Evolutionary conservation across 2,888 invertebrate species (phyloP), one percentile per base, ranked within the genome.

Genomic region (Physocephala rufipes): DNA sequence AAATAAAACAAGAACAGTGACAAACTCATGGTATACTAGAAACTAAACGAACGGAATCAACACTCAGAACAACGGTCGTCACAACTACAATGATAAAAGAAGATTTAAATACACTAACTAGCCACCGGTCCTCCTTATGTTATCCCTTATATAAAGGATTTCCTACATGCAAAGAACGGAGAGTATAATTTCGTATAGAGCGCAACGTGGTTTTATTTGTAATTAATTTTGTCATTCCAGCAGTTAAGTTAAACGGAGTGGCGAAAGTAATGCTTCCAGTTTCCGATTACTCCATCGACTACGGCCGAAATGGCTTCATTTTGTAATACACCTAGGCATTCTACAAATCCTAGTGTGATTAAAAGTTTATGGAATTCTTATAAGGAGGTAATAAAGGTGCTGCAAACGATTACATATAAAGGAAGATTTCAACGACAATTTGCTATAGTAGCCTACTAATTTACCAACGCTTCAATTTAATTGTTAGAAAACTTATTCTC

Each of bases 381-480:
- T 15, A 58, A 58, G 36, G n/a, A n/a, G n/a, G n/a, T n/a, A n/a
- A n/a, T n/a, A n/a, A n/a, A n/a, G n/a, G n/a, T n/a, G n/a, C n/a
- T n/a, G n/a, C n/a, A n/a, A n/a, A n/a, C n/a, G n/a, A n/a, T 12
- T 5, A 7, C 9, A 5, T 3, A 24, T 1, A 2, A 55, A 9
- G 58, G 24, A 58, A 12, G 21, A 2, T 26, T 26, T 24, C 49
- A 19, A 26, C 28, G 26, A 16, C 13, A 28, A 28, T 15, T 1
- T 13, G 26, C 28, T 28, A 58, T 30, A 66, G 53, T 62, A 62
- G 62, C 15, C 66, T 43, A 55, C 55, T 53, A 66, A 66, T 55
- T 55, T 55, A 66, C 21, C 43, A 55, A 66, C 66, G 55, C 66
- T 66, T 66, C 51, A 66, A 55, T 53, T 66, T 66, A 66, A 66